These are phyloP conservation scores for Batillaria attramentaria DNA, from an alignment of 1,140 invertebrate genomes.

Conservation along the genomic window DNA sequence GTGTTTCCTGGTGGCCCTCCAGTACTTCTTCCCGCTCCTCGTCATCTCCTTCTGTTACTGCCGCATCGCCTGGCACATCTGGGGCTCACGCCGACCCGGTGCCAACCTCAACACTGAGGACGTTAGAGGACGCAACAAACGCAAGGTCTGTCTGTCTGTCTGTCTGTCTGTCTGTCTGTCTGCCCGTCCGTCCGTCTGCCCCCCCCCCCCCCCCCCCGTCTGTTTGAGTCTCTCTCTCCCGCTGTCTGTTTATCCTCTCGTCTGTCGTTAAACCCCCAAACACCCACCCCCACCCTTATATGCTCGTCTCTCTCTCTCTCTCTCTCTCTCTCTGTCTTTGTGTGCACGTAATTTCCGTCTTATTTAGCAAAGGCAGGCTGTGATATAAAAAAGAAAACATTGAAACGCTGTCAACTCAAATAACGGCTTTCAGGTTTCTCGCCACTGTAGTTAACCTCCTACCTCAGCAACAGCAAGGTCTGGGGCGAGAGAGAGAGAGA, in stretches of 20 bases:
- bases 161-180: conserved; percentile 4
- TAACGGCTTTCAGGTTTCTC: no score
- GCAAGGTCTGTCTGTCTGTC: conserved; percentile 77
- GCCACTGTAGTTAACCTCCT: no score
- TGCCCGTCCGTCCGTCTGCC: neutral
- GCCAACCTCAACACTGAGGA: conserved; percentile 78
- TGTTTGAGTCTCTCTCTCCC: conserved; percentile 1
- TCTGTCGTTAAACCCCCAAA: no score
- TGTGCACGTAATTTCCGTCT: no score
- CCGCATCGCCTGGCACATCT: conserved; percentile 82
- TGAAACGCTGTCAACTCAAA: no score
- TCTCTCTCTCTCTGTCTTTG: no score
- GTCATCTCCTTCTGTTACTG: conserved; percentile 85
- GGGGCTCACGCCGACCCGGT: conserved; percentile 83
- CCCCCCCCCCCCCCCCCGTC: neutral
- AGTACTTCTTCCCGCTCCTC: conserved; percentile 84
- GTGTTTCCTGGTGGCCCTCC: conserved; percentile 74
- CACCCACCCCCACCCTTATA: no score
- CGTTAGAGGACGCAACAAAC: conserved; percentile 84
- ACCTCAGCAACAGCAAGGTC: neutral
- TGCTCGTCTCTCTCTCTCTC: no score
- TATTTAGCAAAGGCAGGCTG: no score
- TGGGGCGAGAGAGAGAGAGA: neutral
- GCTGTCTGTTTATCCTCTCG: neutral
- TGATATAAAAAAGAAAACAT: no score